Evolutionary conservation across 1,140 invertebrate genomes (phyloP).

Genomic region (Centruroides vittatus): DNA sequence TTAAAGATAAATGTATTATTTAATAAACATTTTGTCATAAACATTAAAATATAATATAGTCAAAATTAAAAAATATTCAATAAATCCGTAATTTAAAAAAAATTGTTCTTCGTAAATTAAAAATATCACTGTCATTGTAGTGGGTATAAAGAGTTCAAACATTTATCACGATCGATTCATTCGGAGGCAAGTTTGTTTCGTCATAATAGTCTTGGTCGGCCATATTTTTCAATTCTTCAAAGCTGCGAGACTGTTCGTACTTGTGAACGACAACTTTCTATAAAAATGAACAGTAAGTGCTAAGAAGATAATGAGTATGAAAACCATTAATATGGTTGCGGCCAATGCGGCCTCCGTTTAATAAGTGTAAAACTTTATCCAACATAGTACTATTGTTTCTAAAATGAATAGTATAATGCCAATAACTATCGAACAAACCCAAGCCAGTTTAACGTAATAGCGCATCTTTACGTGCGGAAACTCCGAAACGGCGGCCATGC

Average conservation of each 20-base stretch:
- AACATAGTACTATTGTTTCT: slow-evolving; percentile 92
- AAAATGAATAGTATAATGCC: slow-evolving; percentile 83
- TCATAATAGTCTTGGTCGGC: slow-evolving; percentile 46
- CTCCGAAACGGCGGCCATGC: slow-evolving; percentile 37
- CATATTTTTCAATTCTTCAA: slow-evolving; percentile 50
- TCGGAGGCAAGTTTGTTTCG: not conserved
- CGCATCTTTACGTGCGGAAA: slow-evolving; percentile 33
- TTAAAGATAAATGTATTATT: too few species aligned
- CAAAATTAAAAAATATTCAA: too few species aligned
- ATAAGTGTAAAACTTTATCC: slow-evolving; percentile 34
- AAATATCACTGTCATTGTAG: too few species aligned
- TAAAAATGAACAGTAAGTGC: slow-evolving; percentile 90
- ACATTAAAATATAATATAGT: too few species aligned
- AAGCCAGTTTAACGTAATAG: slow-evolving; percentile 86
- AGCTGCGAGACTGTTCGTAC: slow-evolving; percentile 68
- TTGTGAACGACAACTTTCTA: slow-evolving; percentile 75
- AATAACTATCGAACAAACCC: slow-evolving; percentile 89
- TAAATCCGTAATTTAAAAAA: too few species aligned
- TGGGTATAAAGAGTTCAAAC: too few species aligned
- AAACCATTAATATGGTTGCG: slow-evolving; percentile 60
- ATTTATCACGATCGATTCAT: not conserved
- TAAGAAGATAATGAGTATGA: slow-evolving; percentile 76
- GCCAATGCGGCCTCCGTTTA: slow-evolving; percentile 18
- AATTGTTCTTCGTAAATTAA: too few species aligned
- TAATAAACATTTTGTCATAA: too few species aligned